Base-by-base conservation (phyloP, 2,888 invertebrate species). In the Megastigmus dorsalis region DNA sequence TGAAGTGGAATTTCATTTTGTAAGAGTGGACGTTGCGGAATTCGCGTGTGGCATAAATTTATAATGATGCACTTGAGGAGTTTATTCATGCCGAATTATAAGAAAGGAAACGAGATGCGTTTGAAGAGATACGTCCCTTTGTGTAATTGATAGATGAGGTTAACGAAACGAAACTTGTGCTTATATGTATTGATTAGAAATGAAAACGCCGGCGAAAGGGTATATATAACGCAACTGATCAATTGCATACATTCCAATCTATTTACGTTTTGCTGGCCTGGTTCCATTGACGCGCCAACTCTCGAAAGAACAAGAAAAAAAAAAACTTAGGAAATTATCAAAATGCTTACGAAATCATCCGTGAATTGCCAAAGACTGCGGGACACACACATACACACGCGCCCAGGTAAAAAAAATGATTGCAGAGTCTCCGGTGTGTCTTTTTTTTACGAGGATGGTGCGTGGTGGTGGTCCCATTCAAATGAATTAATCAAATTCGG, bases 231-330 rank as follows among this genome's bases (percentile, higher is more conserved):
- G 52, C 52, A 38, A 26, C n/a, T 50, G 15, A 63, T 63, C 48
- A 38, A 52, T 52, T 38, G 23, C 20, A 38, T 5, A 45, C n/a
- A 43, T n/a, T 33, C 4, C 23, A 20, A 10, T 33, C 62, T 48
- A 48, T 62, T 62, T 48, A 33, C 36, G 33, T 48, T 48, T 36
- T 36, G n/a, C 10, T 62, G 48, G 48, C 48, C 48, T 48, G 13
- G 33, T 62, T 62, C 23, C 62, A 48, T 36, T 33, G 48, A 60
- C 30, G 48, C 60, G 15, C 36, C 2, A 28, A 15, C 36, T n/a
- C 33, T 54, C 20, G 65, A 54, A 52, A 52, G 65, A 54, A 65
- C n/a, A 41, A n/a, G n/a, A n/a, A n/a, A n/a, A n/a, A n/a, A n/a
- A n/a, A 65, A 65, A 52, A 65, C 15, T 41, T 28, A 9, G 18